A percentile compares a stretch with the other conserved stretches of the same genome.
These are phyloP conservation scores for Decapterus maruadsi DNA, from an alignment of 2,797 vertebrate genomes.

Conservation along the genomic window DNA sequence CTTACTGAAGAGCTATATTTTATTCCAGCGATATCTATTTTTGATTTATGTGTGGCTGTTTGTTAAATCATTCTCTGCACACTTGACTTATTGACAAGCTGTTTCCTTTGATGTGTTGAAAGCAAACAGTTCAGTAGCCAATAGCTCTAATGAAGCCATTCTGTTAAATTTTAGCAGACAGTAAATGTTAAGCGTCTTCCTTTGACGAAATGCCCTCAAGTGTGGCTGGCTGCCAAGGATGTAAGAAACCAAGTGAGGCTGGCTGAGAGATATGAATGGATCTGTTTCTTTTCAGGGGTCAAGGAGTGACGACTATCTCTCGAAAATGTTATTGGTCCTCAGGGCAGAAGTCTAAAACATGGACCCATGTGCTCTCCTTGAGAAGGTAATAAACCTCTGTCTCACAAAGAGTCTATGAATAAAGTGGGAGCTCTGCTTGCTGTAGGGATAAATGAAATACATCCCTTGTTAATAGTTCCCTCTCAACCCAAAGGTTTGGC, in stretches of 20 bases:
- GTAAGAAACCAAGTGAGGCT: constrained; percentile 39
- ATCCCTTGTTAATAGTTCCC: constrained; percentile 71
- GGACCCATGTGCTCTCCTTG: constrained; percentile 76
- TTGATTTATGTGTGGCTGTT: not conserved
- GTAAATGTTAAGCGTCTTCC: constrained; percentile 31
- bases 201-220: constrained; percentile 49
- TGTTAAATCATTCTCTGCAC: too few relatives aligned
- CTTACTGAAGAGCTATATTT: not conserved
- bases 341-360: constrained; percentile 69
- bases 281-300: constrained; percentile 73
- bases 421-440: constrained; percentile 64
- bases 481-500: constrained; percentile 79
- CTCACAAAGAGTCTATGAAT: constrained; percentile 78
- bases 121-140: not conserved
- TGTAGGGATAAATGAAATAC: constrained; percentile 75
- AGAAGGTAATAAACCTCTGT: constrained; percentile 80
- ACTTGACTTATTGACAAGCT: not conserved
- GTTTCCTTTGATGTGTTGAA: constrained; percentile 9
- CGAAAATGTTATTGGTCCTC: constrained; percentile 75
- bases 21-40: not conserved
- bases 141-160: not conserved
- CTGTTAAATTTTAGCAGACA: constrained; percentile 11
- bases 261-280: constrained; percentile 68
- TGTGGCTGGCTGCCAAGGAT: constrained; percentile 49
- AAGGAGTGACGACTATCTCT: constrained; percentile 73